A percentile compares a stretch with the other conserved stretches of the same genome.
phyloP scores from a whole-genome alignment of 2,797 vertebrate species.

The Rhyacichthys aspro region DNA sequence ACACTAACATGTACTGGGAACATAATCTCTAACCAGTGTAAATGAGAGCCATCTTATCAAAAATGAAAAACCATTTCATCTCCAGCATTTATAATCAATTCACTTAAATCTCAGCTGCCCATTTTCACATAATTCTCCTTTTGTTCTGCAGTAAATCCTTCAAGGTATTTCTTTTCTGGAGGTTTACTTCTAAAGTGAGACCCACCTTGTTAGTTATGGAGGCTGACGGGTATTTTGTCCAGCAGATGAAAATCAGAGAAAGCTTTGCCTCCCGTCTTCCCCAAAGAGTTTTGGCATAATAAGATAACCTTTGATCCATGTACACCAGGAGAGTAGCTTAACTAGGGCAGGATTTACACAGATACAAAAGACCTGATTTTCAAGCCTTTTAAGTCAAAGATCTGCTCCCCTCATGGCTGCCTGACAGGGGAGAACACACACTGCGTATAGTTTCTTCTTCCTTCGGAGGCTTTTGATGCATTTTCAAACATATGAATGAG shows the following conservation, averaged over 20 bases:
- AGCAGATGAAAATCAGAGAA: slow-evolving; percentile 37
- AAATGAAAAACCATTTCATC: background rate
- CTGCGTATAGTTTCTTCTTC: slow-evolving; percentile 16
- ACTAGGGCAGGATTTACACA: slow-evolving; percentile 57
- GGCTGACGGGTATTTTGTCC: slow-evolving; percentile 48
- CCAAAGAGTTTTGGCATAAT: slow-evolving; percentile 38
- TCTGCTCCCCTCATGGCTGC: slow-evolving; percentile 30
- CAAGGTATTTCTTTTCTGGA: slow-evolving; percentile 7
- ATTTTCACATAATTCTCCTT: slow-evolving; percentile 6
- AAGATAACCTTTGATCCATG: slow-evolving; percentile 62
- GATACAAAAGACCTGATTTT: slow-evolving; percentile 55
- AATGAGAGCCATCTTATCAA: background rate
- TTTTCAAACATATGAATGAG: slow-evolving; percentile 20
- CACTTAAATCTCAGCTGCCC: slow-evolving; percentile 2
- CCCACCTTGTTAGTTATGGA: slow-evolving; percentile 43
- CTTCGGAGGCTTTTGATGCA: slow-evolving; percentile 7
- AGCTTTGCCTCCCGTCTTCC: slow-evolving; percentile 33
- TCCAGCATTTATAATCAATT: slow-evolving; percentile 4
- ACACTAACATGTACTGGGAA: too few relatives aligned
- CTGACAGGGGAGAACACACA: slow-evolving; percentile 27
- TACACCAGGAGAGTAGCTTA: slow-evolving; percentile 46
- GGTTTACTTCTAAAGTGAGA: slow-evolving; percentile 33
- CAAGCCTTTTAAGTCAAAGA: slow-evolving; percentile 48
- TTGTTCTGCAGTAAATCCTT: slow-evolving; percentile 14
- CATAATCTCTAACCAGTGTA: background rate